Percentiles rank a stretch among this genome's conserved stretches.
Evolutionary conservation across 2,113 vertebrate species (phyloP).

Genomic region (Candoia aspera): DNA sequence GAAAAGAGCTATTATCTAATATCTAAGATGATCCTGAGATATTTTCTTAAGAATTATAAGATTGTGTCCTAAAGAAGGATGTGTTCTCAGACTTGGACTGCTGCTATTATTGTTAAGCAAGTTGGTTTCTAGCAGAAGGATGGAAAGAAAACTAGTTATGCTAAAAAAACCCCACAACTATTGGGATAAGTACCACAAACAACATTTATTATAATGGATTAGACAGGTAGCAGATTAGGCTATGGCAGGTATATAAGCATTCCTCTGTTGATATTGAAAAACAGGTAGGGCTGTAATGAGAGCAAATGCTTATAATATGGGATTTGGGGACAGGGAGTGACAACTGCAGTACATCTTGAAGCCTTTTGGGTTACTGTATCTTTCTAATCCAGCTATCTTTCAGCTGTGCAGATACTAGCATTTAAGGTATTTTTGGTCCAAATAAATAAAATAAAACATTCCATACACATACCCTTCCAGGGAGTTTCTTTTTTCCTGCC

Average conservation of each 20-base stretch:
- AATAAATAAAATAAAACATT: constrained; percentile 51
- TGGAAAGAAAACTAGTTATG: not conserved
- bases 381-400: constrained; percentile 30
- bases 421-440: constrained; percentile 47
- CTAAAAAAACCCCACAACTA: not conserved
- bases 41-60: not conserved
- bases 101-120: not conserved
- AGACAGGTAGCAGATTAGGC: not conserved
- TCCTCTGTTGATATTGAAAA: constrained; percentile 62
- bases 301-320: constrained; percentile 22
- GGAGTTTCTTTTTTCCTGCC: constrained; percentile 48
- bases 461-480: constrained; percentile 11
- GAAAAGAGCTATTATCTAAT: not conserved
- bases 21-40: not conserved
- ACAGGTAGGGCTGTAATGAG: constrained; percentile 52
- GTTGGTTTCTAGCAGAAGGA: not conserved
- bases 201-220: not conserved
- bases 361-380: constrained; percentile 36
- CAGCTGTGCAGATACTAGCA: not conserved
- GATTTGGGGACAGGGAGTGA: constrained; percentile 10
- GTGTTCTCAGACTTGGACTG: not conserved
- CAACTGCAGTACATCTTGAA: constrained; percentile 15
- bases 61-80: not conserved
- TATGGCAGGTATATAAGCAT: not conserved
- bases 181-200: not conserved